Conservation (phyloP, 2,797 vertebrate species). For the Carcharodon carcharias region DNA sequence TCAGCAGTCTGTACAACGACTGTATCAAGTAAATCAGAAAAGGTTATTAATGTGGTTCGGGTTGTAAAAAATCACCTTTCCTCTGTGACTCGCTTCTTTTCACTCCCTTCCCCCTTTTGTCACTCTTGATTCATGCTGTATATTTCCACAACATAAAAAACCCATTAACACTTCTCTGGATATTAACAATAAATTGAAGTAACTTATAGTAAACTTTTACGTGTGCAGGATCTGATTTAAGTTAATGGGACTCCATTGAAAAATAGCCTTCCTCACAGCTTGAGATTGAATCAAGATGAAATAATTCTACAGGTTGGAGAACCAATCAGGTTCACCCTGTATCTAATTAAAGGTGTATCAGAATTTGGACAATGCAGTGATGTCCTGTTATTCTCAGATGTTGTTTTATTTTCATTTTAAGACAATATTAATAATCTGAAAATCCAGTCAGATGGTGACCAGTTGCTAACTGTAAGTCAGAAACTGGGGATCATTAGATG, state of each 20-base stretch:
- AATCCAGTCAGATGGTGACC: conserved; percentile 4
- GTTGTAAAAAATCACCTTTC: neutral
- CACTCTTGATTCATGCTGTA: neutral
- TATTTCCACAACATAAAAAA: neutral
- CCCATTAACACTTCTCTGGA: neutral
- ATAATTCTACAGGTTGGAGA: neutral
- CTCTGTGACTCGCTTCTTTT: no score
- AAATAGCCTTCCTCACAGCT: neutral
- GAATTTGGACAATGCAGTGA: neutral
- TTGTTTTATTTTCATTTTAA: neutral
- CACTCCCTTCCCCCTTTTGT: neutral
- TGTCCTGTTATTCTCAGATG: neutral
- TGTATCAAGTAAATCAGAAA: neutral
- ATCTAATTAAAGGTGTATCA: neutral
- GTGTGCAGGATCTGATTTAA: neutral
- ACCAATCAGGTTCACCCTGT: neutral
- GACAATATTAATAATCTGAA: neutral
- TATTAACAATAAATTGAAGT: neutral
- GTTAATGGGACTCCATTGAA: neutral
- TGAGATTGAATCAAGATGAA: neutral
- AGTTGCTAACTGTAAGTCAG: neutral
- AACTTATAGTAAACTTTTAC: neutral
- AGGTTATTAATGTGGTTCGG: neutral
- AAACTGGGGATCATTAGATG: neutral
- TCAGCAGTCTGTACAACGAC: no score